These are phyloP conservation scores for Luidia sarsii DNA, from an alignment of 53 echinoderm and acorn worm genomes.

Conservation along the genomic window DNA sequence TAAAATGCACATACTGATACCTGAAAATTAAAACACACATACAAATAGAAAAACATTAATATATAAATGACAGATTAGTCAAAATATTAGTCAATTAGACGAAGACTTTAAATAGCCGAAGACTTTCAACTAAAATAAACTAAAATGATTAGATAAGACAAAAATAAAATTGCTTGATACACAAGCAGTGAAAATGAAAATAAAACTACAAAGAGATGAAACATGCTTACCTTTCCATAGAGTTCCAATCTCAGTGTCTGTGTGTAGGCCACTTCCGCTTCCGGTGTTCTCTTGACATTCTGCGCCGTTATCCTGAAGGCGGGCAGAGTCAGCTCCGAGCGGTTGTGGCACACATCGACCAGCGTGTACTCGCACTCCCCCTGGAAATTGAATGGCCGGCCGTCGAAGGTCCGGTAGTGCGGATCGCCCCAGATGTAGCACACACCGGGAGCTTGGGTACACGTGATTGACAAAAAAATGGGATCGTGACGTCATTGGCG, in stretches of 20 bases:
- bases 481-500: not conserved
- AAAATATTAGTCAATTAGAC: too few relatives aligned
- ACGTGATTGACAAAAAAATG: too few relatives aligned
- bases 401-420: constrained; percentile 67
- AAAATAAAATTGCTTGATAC: too few relatives aligned
- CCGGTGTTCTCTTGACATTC: constrained; percentile 51
- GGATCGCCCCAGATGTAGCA: constrained; percentile 75
- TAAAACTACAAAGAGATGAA: too few relatives aligned
- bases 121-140: too few relatives aligned
- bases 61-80: too few relatives aligned
- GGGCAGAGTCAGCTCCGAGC: constrained; percentile 11
- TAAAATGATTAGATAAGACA: too few relatives aligned
- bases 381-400: constrained; percentile 64
- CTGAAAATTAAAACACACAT: too few relatives aligned
- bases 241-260: constrained; percentile 45
- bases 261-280: constrained; percentile 57
- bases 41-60: too few relatives aligned
- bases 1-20: too few relatives aligned
- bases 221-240: constrained; percentile 38
- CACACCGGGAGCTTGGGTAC: constrained; percentile 37
- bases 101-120: too few relatives aligned
- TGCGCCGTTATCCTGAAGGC: constrained; percentile 54
- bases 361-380: constrained; percentile 72
- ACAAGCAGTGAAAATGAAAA: too few relatives aligned
- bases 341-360: constrained; percentile 53